These are phyloP conservation scores for Lampropteryx suffumata DNA, from an alignment of 2,888 invertebrate species.

Conservation along the genomic window DNA sequence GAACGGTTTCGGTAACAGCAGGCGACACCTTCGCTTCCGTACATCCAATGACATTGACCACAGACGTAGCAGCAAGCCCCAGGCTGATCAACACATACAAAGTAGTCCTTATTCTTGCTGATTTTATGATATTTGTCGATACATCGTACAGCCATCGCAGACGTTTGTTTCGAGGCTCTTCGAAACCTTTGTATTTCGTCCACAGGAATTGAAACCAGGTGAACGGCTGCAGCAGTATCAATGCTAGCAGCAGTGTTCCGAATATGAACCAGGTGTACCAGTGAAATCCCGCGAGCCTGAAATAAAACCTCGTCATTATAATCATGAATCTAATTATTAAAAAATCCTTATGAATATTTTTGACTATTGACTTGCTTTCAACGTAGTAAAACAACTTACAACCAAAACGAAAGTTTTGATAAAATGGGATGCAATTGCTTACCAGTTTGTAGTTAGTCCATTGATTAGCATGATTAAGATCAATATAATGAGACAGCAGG, in stretches of 20 bases:
- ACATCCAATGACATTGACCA: constrained; percentile 84
- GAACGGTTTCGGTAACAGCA: constrained; percentile 46
- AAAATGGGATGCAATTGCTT: constrained; percentile 34
- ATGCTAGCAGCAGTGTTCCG: constrained; percentile 43
- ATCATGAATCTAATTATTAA: too few relatives aligned
- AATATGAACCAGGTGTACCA: constrained; percentile 63
- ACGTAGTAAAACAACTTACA: too few relatives aligned
- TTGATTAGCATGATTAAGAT: constrained; percentile 60
- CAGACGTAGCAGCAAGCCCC: constrained; percentile 84
- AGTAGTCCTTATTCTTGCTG: constrained; percentile 82
- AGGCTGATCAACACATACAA: constrained; percentile 87
- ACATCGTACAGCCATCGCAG: constrained; percentile 83
- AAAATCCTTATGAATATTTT: too few relatives aligned
- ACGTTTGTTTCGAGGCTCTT: constrained; percentile 79
- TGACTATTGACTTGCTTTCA: too few relatives aligned
- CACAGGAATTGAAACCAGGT: constrained; percentile 91
- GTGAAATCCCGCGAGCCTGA: constrained; percentile 58
- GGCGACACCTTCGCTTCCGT: constrained; percentile 51
- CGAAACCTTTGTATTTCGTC: constrained; percentile 76
- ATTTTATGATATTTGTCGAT: constrained; percentile 85
- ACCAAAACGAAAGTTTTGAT: too few relatives aligned
- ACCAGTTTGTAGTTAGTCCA: constrained; percentile 72
- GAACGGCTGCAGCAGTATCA: constrained; percentile 84
- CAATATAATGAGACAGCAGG: constrained; percentile 66
- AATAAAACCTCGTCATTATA: constrained; percentile 5